Percentiles rank a stretch among this genome's conserved stretches.
phyloP scores from a whole-genome alignment of 2,113 vertebrate species.

The Pangasianodon hypophthalmus region DNA sequence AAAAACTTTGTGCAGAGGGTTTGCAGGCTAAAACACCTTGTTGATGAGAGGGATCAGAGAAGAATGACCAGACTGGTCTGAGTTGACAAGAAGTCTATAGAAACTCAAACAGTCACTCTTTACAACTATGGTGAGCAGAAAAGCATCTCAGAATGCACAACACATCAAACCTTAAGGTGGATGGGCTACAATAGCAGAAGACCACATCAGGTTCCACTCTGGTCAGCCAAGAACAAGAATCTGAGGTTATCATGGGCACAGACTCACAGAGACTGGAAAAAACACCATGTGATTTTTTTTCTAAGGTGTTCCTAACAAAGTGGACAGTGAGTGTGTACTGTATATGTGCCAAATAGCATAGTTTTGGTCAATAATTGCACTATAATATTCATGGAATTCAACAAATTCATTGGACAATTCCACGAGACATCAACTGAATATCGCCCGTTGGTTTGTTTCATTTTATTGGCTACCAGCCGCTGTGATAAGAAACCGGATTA shows the following conservation, averaged over 20 bases:
- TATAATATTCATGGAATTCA: background rate
- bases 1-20: too few species aligned
- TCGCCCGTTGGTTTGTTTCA: background rate
- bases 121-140: too few species aligned
- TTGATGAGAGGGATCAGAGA: too few species aligned
- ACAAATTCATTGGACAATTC: background rate
- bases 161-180: too few species aligned
- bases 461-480: background rate
- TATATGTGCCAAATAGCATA: background rate
- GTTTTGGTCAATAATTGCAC: background rate
- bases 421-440: background rate
- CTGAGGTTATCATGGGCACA: background rate
- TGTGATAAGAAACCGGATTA: too few species aligned
- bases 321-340: background rate
- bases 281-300: too few species aligned
- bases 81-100: background rate
- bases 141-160: too few species aligned
- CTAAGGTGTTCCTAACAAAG: background rate
- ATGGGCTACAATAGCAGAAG: too few species aligned
- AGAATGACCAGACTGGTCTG: background rate
- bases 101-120: background rate
- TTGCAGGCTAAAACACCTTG: too few species aligned
- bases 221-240: background rate
- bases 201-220: too few species aligned
- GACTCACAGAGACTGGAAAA: too few species aligned